Percentiles rank a stretch among this genome's conserved stretches.
phyloP scores from a whole-genome alignment of 2,797 vertebrate genomes.

The Periparus ater region DNA sequence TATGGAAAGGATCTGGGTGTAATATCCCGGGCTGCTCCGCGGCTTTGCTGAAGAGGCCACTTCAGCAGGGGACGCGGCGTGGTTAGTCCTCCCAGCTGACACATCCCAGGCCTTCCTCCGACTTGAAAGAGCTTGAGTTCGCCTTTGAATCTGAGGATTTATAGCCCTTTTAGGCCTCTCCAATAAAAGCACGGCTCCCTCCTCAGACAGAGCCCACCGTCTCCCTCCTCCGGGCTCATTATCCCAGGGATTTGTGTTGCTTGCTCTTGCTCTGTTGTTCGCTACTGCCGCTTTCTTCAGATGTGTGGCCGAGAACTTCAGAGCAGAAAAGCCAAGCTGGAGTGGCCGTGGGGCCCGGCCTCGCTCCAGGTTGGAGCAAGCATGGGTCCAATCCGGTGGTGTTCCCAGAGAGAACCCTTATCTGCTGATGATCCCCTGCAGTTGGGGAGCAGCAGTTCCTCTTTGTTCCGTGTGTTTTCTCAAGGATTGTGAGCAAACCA shows the following conservation, averaged over 20 bases:
- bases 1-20: conserved; percentile 58
- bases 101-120: conserved; percentile 67
- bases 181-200: conserved; percentile 65
- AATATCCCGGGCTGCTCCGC: conserved; percentile 46
- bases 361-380: neutral
- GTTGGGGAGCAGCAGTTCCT: neutral
- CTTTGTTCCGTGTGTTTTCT: accelerated
- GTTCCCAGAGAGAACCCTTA: neutral
- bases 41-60: conserved; percentile 69
- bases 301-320: conserved; percentile 28
- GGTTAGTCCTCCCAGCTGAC: conserved; percentile 64
- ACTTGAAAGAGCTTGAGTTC: conserved; percentile 62
- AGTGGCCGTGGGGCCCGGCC: neutral
- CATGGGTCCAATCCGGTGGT: neutral
- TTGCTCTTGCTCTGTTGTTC: conserved; percentile 34
- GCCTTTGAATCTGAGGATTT: conserved; percentile 68
- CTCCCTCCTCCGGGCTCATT: conserved; percentile 65
- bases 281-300: neutral
- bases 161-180: conserved; percentile 67
- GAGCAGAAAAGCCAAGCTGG: neutral
- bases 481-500: neutral
- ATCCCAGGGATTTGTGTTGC: conserved; percentile 50
- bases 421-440: accelerated
- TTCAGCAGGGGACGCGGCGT: conserved; percentile 57
- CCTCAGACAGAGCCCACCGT: conserved; percentile 56